phyloP scores from a whole-genome alignment of 2,797 vertebrate species.

The Antennarius maculatus region DNA sequence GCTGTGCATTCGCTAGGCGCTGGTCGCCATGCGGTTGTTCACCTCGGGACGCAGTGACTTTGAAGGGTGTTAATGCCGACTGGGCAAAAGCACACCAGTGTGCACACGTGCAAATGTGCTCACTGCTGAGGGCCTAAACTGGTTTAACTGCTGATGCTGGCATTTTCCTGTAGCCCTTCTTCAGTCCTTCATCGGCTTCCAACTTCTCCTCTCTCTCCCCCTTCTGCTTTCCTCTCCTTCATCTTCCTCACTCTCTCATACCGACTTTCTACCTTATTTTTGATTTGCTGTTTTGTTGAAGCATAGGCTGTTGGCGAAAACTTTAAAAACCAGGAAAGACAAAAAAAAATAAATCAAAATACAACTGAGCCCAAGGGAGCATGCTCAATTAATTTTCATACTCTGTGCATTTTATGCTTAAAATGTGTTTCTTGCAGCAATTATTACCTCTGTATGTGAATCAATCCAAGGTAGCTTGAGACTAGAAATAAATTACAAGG shows the following conservation, averaged over 20 bases:
- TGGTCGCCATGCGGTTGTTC: constrained; percentile 54
- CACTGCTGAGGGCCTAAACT: constrained; percentile 69
- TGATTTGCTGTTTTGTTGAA: not conserved
- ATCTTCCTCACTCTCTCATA: constrained; percentile 23
- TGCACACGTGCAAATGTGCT: constrained; percentile 64
- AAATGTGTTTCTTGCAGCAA: not conserved
- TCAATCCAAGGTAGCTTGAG: not conserved
- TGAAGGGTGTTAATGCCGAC: constrained; percentile 78
- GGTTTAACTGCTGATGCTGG: constrained; percentile 70
- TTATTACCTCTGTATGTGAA: not conserved
- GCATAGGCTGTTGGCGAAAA: not conserved
- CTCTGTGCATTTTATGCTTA: no score
- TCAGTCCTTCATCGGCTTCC: constrained; percentile 40
- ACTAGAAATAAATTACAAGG: constrained; percentile 1
- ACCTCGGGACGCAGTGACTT: constrained; percentile 75
- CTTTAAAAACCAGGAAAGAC: not conserved
- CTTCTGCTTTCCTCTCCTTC: constrained; percentile 27
- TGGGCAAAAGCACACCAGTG: constrained; percentile 66
- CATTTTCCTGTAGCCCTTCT: constrained; percentile 42
- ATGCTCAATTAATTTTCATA: not conserved
- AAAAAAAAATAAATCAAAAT: not conserved
- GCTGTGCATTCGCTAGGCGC: constrained; percentile 39
- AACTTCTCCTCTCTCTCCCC: constrained; percentile 21
- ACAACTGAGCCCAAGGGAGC: not conserved
- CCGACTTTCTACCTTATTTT: not conserved